These are phyloP conservation scores for Neostethus bicornis DNA, from an alignment of 2,797 vertebrate species.

Conservation along the genomic window DNA sequence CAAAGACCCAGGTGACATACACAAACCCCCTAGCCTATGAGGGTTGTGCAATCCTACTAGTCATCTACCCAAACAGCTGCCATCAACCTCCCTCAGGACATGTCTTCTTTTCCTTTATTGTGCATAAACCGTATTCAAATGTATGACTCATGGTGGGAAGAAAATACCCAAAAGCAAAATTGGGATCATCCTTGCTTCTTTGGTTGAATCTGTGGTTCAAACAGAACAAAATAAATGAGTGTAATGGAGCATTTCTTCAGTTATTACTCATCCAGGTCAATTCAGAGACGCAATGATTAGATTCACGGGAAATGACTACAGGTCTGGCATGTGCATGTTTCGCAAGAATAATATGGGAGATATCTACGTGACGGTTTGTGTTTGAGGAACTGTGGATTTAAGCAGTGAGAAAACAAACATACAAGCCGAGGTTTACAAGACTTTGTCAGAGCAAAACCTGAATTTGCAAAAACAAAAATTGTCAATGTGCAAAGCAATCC, in stretches of 20 bases:
- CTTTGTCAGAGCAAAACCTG: slow-evolving; percentile 11
- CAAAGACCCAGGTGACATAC: slow-evolving; percentile 34
- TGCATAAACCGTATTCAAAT: slow-evolving; percentile 39
- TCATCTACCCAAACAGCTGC: slow-evolving; percentile 57
- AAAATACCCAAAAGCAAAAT: slow-evolving; percentile 38
- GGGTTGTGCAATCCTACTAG: slow-evolving; percentile 57
- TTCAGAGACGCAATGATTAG: slow-evolving; percentile 28
- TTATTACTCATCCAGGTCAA: slow-evolving; percentile 53
- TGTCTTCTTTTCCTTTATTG: slow-evolving; percentile 25
- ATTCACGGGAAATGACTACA: slow-evolving; percentile 25
- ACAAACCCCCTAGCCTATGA: slow-evolving; percentile 40
- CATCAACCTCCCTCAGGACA: slow-evolving; percentile 19
- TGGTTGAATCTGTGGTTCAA: slow-evolving; percentile 55
- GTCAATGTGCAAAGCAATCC: slow-evolving; percentile 23
- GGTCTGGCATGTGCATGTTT: slow-evolving; percentile 9
- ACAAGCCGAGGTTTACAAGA: slow-evolving; percentile 13
- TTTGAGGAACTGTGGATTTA: slow-evolving; percentile 16
- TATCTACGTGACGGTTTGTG: slow-evolving; percentile 27
- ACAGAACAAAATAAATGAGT: slow-evolving; percentile 44
- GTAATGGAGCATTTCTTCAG: slow-evolving; percentile 43
- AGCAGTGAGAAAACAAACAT: slow-evolving; percentile 19
- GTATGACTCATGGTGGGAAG: slow-evolving; percentile 61
- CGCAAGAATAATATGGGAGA: slow-evolving; percentile 14
- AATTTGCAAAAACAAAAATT: slow-evolving; percentile 19
- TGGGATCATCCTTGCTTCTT: slow-evolving; percentile 21